phyloP scores from a whole-genome alignment of 2,113 vertebrate species.

The Colistium nudipinnis region DNA sequence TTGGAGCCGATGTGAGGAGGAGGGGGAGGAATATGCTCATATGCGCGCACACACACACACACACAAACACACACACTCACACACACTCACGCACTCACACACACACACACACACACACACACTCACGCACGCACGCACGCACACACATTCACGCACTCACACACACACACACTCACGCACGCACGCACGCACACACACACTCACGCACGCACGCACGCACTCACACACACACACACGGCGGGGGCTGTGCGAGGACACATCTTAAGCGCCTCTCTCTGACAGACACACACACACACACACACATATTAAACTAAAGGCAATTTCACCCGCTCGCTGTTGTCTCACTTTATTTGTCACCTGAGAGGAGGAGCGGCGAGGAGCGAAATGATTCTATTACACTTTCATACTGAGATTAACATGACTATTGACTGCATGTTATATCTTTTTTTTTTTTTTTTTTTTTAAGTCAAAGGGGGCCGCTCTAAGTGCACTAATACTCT shows the following conservation, averaged over 20 bases:
- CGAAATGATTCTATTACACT: constrained; percentile 26
- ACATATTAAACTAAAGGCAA: constrained; percentile 21
- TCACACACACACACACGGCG: not conserved
- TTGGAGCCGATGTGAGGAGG: constrained; percentile 39
- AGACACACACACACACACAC: constrained; percentile 1
- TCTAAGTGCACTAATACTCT: constrained; percentile 21
- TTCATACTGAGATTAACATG: not conserved
- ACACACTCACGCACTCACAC: no score
- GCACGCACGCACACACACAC: no score
- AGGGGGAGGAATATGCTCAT: constrained; percentile 12
- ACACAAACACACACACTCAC: no score
- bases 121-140: no score
- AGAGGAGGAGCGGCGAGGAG: not conserved
- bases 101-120: no score
- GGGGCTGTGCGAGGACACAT: constrained; percentile 28
- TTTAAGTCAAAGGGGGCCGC: constrained; percentile 16
- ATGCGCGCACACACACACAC: no score
- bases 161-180: no score
- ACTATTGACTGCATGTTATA: not conserved
- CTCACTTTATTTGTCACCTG: constrained; percentile 13
- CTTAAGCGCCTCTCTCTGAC: constrained; percentile 1
- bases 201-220: no score
- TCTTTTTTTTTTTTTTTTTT: not conserved
- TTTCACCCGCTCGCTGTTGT: constrained; percentile 9
- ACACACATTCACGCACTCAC: no score